A percentile compares a stretch with the other conserved stretches of the same genome.
Conservation (phyloP, 2,797 vertebrate species). For the Leptatherina wallacei region DNA sequence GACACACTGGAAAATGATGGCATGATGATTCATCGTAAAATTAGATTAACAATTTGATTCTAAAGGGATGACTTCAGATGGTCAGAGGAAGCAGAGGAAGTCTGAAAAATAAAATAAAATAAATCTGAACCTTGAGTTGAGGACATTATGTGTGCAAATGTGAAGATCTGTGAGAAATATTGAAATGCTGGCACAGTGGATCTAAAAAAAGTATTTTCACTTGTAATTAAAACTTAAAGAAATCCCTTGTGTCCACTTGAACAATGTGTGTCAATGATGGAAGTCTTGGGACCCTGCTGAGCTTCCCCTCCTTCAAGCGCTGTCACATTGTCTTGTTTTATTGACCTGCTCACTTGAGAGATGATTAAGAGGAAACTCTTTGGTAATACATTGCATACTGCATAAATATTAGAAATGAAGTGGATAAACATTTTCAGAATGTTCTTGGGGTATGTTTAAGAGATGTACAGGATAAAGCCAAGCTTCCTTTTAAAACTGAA, state of each 20-base stretch:
- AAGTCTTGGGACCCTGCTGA: constrained; percentile 20
- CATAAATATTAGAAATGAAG: constrained; percentile 16
- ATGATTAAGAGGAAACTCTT: constrained; percentile 18
- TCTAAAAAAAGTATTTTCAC: constrained; percentile 23
- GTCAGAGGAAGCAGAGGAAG: constrained; percentile 17
- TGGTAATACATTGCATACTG: constrained; percentile 3
- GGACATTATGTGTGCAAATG: constrained; percentile 38
- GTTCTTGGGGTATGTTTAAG: not conserved
- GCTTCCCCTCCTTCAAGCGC: constrained; percentile 27
- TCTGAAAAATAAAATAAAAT: constrained; percentile 27
- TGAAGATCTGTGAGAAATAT: constrained; percentile 60
- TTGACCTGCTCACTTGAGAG: constrained; percentile 20
- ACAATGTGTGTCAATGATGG: constrained; percentile 15
- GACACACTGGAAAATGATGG: constrained; percentile 20
- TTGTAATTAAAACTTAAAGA: constrained; percentile 55
- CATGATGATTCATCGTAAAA: constrained; percentile 18
- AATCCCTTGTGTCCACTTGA: constrained; percentile 31
- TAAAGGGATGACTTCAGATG: constrained; percentile 13
- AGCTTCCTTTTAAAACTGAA: constrained; percentile 9
- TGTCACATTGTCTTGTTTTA: constrained; percentile 13
- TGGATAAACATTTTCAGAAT: constrained; percentile 18
- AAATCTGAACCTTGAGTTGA: constrained; percentile 24
- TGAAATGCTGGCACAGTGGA: constrained; percentile 39
- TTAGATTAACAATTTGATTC: constrained; percentile 52
- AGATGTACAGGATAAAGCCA: constrained; percentile 4